A percentile compares a stretch with the other conserved stretches of the same genome.
Conservation (phyloP, 1,140 invertebrate genomes). For the Drosophila serrata region DNA sequence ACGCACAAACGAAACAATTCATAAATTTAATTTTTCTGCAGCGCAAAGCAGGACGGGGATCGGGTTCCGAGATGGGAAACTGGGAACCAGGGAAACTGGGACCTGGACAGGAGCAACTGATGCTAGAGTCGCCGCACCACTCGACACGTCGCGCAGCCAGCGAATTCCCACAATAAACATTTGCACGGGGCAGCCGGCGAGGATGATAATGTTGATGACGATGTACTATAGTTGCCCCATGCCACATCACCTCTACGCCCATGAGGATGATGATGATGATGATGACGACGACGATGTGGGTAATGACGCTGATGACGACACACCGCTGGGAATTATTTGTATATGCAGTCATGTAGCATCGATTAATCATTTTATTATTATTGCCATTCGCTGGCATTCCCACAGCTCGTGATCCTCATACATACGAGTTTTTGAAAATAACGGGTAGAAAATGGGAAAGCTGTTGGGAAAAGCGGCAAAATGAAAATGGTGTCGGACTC, state of each 20-base stretch:
- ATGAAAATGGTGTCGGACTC: neutral
- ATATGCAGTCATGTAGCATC: constrained; percentile 83
- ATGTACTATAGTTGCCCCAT: constrained; percentile 36
- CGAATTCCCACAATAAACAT: constrained; percentile 82
- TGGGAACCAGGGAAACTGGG: neutral
- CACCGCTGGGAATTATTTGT: constrained; percentile 81
- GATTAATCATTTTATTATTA: constrained; percentile 84
- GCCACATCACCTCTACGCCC: constrained; percentile 1
- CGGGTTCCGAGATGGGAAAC: neutral
- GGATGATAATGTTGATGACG: constrained; percentile 67
- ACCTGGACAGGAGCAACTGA: constrained; percentile 19
- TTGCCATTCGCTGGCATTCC: constrained; percentile 74
- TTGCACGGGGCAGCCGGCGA: constrained; percentile 60
- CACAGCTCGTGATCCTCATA: constrained; percentile 78
- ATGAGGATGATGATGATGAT: constrained; percentile 29
- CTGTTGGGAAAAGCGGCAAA: neutral
- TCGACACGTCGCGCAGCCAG: constrained; percentile 65
- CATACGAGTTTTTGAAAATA: constrained; percentile 46
- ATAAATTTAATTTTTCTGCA: constrained; percentile 78
- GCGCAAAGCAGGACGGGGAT: constrained; percentile 8
- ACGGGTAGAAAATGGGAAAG: constrained; percentile 4
- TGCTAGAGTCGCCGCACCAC: constrained; percentile 33
- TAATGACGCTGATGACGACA: constrained; percentile 75
- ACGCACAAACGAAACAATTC: constrained; percentile 83
- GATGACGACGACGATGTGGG: constrained; percentile 43